These are phyloP conservation scores for Drepanosiphum platanoidis DNA, from an alignment of 2,888 invertebrate species.

Conservation along the genomic window DNA sequence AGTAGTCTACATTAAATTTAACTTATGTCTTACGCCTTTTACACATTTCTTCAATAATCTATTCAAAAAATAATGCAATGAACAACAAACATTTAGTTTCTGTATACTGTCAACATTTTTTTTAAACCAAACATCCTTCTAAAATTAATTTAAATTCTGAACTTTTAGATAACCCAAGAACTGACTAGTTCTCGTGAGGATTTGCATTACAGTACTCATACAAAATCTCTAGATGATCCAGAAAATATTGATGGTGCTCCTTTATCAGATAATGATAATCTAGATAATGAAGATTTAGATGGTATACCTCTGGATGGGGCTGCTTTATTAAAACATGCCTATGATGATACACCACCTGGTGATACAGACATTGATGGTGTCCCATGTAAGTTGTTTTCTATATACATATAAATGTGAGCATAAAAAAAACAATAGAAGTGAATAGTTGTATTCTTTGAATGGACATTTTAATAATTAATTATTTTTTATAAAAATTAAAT, in stretches of 20 bases:
- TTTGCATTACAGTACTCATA: neutral
- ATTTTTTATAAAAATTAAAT: neutral
- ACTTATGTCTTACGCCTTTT: no score
- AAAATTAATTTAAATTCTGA: neutral
- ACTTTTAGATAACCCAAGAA: constrained; percentile 42
- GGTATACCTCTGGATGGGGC: constrained; percentile 82
- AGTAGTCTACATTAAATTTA: no score
- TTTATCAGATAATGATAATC: constrained; percentile 69
- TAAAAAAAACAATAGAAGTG: no score
- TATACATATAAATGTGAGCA: no score
- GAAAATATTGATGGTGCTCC: constrained; percentile 73
- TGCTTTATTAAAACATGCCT: constrained; percentile 78
- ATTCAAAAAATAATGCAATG: no score
- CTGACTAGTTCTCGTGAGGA: constrained; percentile 3
- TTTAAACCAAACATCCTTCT: no score
- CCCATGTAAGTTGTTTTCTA: constrained; percentile 69
- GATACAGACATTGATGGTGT: constrained; percentile 78
- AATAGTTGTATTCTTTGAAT: no score
- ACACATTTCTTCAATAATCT: no score
- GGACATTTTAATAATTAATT: no score
- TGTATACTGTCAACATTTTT: no score
- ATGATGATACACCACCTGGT: constrained; percentile 70
- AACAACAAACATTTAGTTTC: no score
- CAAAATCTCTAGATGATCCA: constrained; percentile 50
- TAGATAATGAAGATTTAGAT: constrained; percentile 71